Evolutionary conservation across 2,113 vertebrate species (phyloP).

Genomic region (Corvus hawaiiensis): DNA sequence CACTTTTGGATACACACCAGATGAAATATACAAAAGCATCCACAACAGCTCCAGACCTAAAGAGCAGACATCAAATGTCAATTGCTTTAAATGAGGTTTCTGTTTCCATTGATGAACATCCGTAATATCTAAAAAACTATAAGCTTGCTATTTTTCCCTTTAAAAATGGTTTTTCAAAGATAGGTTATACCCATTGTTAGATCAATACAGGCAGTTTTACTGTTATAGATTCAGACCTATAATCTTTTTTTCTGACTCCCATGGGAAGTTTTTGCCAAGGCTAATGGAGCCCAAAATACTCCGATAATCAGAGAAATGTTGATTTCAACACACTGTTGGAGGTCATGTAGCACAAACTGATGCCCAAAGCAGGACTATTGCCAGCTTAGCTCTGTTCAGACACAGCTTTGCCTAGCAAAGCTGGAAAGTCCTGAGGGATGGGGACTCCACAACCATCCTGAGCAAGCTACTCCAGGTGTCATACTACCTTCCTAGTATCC

Average conservation of each 20-base stretch:
- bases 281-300: background rate
- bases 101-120: background rate
- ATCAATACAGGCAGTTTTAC: background rate
- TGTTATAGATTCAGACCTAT: background rate
- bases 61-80: background rate
- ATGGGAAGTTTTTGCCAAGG: background rate
- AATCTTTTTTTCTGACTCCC: background rate
- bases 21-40: slow-evolving; percentile 96
- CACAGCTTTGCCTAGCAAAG: background rate
- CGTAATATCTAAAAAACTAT: background rate
- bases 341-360: background rate
- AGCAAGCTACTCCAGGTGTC: background rate
- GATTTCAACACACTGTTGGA: background rate
- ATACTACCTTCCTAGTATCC: background rate
- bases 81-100: background rate
- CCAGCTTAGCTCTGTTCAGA: background rate
- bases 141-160: background rate
- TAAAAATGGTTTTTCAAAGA: background rate
- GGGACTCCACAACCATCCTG: background rate
- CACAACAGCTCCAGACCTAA: slow-evolving; percentile 93
- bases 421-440: background rate
- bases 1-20: slow-evolving; percentile 96
- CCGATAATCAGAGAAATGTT: background rate
- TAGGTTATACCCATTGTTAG: background rate
- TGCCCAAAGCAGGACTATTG: background rate